phyloP scores from a whole-genome alignment of 2,888 invertebrate species.

The Chloroclystis v-ata region DNA sequence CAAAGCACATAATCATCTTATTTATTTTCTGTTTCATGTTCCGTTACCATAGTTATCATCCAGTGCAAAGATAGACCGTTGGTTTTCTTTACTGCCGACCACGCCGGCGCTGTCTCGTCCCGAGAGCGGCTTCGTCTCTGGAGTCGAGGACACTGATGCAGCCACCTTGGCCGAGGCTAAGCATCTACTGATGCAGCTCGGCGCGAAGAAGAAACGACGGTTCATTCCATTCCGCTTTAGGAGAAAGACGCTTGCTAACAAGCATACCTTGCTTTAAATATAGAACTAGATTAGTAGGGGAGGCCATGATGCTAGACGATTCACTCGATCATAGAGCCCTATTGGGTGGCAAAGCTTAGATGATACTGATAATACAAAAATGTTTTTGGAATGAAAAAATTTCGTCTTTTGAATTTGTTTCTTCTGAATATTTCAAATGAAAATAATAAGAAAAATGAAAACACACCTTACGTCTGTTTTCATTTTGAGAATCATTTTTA shows the following conservation, averaged over 20 bases:
- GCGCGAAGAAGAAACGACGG: slow-evolving; percentile 83
- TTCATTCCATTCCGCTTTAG: slow-evolving; percentile 83
- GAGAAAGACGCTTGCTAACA: slow-evolving; percentile 82
- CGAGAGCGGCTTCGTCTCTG: slow-evolving; percentile 87
- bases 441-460: no score
- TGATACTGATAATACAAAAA: no score
- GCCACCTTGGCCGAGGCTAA: slow-evolving; percentile 82
- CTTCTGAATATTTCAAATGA: no score
- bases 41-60: slow-evolving; percentile 84
- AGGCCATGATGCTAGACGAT: not conserved
- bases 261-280: slow-evolving; percentile 54
- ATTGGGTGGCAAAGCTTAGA: no score
- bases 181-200: slow-evolving; percentile 82
- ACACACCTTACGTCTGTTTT: no score
- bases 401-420: no score
- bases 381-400: no score
- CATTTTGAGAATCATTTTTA: no score
- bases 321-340: no score
- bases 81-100: slow-evolving; percentile 84
- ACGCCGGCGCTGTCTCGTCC: slow-evolving; percentile 82
- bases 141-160: slow-evolving; percentile 78
- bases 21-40: slow-evolving; percentile 22
- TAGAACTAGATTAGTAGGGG: not conserved
- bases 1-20: no score
- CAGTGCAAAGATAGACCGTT: slow-evolving; percentile 87